Base-by-base conservation (phyloP, 2,113 vertebrate species). In the Bombycilla garrulus region DNA sequence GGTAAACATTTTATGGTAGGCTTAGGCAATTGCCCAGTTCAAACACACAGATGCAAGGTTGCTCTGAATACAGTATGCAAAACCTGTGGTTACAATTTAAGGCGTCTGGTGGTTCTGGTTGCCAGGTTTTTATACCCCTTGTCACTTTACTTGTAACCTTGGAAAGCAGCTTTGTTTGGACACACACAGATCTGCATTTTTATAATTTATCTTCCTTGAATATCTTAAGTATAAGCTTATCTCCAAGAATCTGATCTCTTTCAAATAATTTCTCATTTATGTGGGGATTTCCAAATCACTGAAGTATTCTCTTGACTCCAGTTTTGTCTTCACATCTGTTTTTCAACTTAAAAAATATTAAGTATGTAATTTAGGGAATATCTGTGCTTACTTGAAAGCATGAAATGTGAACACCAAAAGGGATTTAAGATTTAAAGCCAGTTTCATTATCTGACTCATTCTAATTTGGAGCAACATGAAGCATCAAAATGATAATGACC, bases 51-150 rank as follows among this genome's bases (percentile, higher is more conserved):
- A 69, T 79, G n/a, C 82, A 78, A 85, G 61, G 84, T 91, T 92
- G 56, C 48, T 91, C 89, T 78, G 84, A 95, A 91, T 84, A 71
- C 69, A 81, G 56, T 25, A 76, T 0, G 0, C 73, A 95, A 93
- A 96, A 84, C 74, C 70, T 25, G 1, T 64, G 61, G 79, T 91
- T 96, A 94, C 81, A 79, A 4, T 89, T 92, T 64, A 76, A 91
- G 81, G 81, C 90, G 79, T 94, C 87, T 87, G 92, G 87, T 90
- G 79, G 78, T 79, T 94, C 96, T 96, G 92, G 61, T 57, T 86
- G 50, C 64, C 77, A 91, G 87, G 71, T 92, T 96, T 92, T 92
- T 54, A 81, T 86, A 73, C 20, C 58, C 28, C 23, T 73, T 81
- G 42, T 92, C 54, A 80, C 33, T 45, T 5, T 77, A 69, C 72